A percentile compares a stretch with the other conserved stretches of the same genome.
Conservation (phyloP, 2,888 invertebrate species). For the Crocallis elinguaria region DNA sequence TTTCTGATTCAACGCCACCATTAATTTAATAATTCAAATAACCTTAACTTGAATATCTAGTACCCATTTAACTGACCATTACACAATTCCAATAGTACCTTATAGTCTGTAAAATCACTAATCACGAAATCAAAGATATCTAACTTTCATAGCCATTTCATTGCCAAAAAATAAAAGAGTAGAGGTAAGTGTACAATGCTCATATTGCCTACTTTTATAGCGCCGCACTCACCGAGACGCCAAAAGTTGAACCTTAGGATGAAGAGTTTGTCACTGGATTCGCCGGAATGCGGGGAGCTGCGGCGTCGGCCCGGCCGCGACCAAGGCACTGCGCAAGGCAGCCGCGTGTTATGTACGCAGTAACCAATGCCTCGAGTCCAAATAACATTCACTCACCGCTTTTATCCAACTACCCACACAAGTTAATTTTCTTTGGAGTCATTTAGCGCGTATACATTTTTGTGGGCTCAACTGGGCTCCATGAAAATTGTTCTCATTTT, state of each 20-base stretch:
- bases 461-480: no score
- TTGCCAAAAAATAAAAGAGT: constrained; percentile 13
- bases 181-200: constrained; percentile 58
- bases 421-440: constrained; percentile 2
- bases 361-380: constrained; percentile 64
- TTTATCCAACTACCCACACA: constrained; percentile 3
- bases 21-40: constrained; percentile 6
- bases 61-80: constrained; percentile 29
- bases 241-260: constrained; percentile 98
- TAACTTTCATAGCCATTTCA: constrained; percentile 23
- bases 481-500: not conserved
- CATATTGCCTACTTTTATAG: constrained; percentile 86
- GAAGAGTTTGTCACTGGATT: constrained; percentile 98
- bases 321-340: constrained; percentile 78
- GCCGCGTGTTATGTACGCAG: constrained; percentile 87
- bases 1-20: constrained; percentile 5
- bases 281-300: constrained; percentile 95
- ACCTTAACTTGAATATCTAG: constrained; percentile 6
- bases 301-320: constrained; percentile 87
- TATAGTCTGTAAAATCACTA: constrained; percentile 19
- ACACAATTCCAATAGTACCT: constrained; percentile 15
- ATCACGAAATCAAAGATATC: constrained; percentile 29
- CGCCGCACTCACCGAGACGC: constrained; percentile 97
- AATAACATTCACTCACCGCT: constrained; percentile 50
- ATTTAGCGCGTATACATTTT: constrained; percentile 6